phyloP scores from a whole-genome alignment of 2,113 vertebrate species.

The Bubo scandiacus region DNA sequence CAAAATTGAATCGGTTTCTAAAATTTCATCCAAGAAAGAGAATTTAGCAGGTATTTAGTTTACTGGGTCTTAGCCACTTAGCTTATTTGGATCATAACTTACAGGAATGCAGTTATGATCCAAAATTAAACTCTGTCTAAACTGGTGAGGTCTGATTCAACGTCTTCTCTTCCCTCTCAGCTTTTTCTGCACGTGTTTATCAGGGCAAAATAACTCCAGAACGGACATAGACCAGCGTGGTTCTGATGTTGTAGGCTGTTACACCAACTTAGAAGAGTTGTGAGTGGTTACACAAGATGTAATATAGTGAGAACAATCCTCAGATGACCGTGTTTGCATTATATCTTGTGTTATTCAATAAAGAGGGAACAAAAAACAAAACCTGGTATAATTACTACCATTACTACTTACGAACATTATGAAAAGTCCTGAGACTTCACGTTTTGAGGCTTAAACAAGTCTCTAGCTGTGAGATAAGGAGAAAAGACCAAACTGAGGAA shows the following conservation, averaged over 20 bases:
- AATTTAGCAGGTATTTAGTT: not conserved
- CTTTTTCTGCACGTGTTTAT: accelerated
- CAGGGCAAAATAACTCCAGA: not conserved
- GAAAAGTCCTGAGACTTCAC: not conserved
- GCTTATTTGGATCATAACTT: not conserved
- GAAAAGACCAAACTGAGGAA: not conserved
- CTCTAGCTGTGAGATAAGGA: not conserved
- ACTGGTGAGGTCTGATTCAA: not conserved
- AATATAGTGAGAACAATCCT: not conserved
- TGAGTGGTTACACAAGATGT: not conserved
- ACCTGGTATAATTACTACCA: not conserved
- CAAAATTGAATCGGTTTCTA: not conserved
- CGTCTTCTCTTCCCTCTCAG: not conserved
- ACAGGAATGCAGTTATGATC: not conserved
- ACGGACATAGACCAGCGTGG: accelerated
- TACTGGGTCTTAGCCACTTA: not conserved
- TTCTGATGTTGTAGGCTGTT: not conserved
- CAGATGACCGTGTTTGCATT: not conserved
- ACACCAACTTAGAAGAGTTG: not conserved
- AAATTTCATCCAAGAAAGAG: not conserved
- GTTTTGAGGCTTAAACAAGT: not conserved
- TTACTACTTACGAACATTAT: not conserved
- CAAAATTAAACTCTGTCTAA: not conserved
- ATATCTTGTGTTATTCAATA: not conserved
- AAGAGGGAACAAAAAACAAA: not conserved